Percentiles rank a stretch among this genome's conserved stretches.
These are phyloP conservation scores for Uria lomvia DNA, from an alignment of 2,113 vertebrate species.

Conservation along the genomic window DNA sequence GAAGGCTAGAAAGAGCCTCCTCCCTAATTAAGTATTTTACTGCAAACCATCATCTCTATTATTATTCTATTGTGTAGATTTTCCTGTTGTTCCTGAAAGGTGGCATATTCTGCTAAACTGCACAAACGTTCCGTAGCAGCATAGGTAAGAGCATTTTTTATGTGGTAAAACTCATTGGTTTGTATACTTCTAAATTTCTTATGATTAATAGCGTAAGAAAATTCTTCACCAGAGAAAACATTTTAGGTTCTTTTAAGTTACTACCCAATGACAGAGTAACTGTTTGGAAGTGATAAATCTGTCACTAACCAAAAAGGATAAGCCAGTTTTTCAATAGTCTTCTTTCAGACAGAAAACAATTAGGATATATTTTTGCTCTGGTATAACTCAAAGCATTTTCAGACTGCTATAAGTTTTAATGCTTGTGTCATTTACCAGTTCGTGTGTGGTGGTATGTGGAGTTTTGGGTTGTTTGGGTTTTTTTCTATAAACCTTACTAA, in stretches of 20 bases:
- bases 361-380: not conserved
- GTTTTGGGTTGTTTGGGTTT: no score
- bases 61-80: not conserved
- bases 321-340: not conserved
- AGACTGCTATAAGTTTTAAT: not conserved
- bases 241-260: not conserved
- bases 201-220: not conserved
- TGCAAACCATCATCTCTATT: not conserved
- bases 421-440: not conserved
- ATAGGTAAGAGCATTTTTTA: not conserved
- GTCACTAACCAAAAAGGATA: not conserved
- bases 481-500: not conserved
- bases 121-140: not conserved
- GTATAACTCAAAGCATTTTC: not conserved
- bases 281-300: not conserved
- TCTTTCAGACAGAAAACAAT: not conserved
- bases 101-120: not conserved
- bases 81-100: not conserved
- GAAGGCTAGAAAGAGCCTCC: not conserved
- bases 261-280: not conserved
- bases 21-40: not conserved
- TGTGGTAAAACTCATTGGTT: fast-evolving
- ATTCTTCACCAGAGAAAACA: not conserved
- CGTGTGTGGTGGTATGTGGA: not conserved
- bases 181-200: not conserved